Evolutionary conservation across 1,140 invertebrate genomes (phyloP).

Genomic region (Philopotamus ludificatus): DNA sequence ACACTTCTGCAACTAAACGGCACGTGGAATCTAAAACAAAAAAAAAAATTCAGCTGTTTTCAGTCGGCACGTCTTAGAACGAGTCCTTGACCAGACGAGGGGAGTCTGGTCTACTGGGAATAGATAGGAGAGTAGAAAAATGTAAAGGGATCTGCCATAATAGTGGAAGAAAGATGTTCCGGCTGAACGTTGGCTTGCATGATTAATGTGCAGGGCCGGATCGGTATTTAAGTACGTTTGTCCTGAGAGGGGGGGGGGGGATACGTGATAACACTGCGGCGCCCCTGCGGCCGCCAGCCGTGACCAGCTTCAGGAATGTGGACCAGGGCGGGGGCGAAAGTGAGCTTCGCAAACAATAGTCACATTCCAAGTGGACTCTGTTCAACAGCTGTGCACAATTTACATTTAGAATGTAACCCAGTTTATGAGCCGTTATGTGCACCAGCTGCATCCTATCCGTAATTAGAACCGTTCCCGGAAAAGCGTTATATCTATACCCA

Average conservation of each 20-base stretch:
- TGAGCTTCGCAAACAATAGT: background rate
- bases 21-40: too few species aligned
- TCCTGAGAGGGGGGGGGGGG: background rate
- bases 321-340: too few species aligned
- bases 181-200: background rate
- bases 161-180: background rate
- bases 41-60: too few species aligned
- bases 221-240: background rate
- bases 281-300: background rate
- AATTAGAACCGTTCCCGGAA: background rate
- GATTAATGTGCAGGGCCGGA: background rate
- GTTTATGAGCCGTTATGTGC: background rate
- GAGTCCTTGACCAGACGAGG: background rate
- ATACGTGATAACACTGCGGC: background rate
- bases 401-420: constrained; percentile 3
- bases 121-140: too few species aligned
- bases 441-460: background rate
- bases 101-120: background rate
- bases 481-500: background rate
- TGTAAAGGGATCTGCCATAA: background rate
- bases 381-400: background rate
- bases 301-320: too few species aligned
- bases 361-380: background rate
- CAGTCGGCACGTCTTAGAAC: too few species aligned
- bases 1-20: too few species aligned